phyloP scores from a whole-genome alignment of 2,888 invertebrate species.

The Molorchus minor region DNA sequence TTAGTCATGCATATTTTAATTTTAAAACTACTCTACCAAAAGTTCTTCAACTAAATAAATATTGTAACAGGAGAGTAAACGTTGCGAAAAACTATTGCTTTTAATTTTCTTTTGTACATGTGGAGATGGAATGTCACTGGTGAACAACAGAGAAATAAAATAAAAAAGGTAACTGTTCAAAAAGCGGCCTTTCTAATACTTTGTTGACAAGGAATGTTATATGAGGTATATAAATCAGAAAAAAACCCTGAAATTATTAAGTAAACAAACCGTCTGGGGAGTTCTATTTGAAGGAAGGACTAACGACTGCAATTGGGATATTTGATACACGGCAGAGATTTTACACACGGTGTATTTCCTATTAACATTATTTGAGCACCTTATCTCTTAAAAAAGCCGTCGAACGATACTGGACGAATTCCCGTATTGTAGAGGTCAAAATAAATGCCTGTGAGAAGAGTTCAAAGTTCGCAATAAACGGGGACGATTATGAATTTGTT shows the following conservation, averaged over 20 bases:
- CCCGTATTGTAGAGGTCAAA: too few species aligned
- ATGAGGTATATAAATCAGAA: slow-evolving; percentile 44
- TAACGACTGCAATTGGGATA: not conserved
- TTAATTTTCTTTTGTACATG: slow-evolving; percentile 41
- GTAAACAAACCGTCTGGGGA: slow-evolving; percentile 32
- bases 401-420: too few species aligned
- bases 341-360: slow-evolving; percentile 17
- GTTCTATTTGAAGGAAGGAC: slow-evolving; percentile 16
- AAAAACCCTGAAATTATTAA: slow-evolving; percentile 47
- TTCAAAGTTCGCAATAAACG: too few species aligned
- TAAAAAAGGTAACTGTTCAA: slow-evolving; percentile 36
- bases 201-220: slow-evolving; percentile 44
- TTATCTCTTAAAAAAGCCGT: too few species aligned
- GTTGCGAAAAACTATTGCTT: slow-evolving; percentile 41
- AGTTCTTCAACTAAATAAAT: not conserved
- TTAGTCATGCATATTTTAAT: too few species aligned
- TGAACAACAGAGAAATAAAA: slow-evolving; percentile 30
- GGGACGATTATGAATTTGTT: too few species aligned
- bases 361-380: slow-evolving; percentile 46
- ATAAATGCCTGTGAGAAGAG: too few species aligned
- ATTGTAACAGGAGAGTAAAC: not conserved
- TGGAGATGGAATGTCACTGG: slow-evolving; percentile 42
- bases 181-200: slow-evolving; percentile 36
- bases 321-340: not conserved
- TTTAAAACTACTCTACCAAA: not conserved